Evolutionary conservation across 2,888 invertebrate genomes (phyloP), one percentile per base, ranked within the genome.

Genomic region (Ornithoptera alexandrae): DNA sequence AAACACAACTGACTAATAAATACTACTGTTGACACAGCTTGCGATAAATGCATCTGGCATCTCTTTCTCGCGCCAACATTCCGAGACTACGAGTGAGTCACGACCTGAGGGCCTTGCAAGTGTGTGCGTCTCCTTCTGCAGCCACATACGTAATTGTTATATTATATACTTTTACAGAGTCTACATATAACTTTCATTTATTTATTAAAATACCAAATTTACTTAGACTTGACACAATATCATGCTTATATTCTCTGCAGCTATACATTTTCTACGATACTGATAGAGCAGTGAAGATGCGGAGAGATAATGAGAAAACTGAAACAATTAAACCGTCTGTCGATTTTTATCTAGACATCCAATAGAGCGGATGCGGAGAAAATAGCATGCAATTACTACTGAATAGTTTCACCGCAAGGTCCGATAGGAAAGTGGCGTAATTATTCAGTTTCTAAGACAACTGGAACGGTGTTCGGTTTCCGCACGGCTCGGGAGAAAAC

Each of bases 361-460:
- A 77, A 76, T 77, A 72, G 73, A 76, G 76, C 75, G 75, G 75
- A 72, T 70, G 76, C 70, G 72, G n/a, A 74, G 74, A 70, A 77
- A 79, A 81, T 81, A 75, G 79, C 79, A 81, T 76, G 77, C 75
- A 71, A 77, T 82, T 84, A 79, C 84, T 84, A 84, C 84, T 80
- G 77, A 76, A 62, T 72, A 79, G 74, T 86, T 85, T 86, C 83
- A 79, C 82, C 77, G 76, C 74, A 76, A 74, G 74, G 75, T 81
- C 81, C 79, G 78, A 80, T 79, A 79, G 73, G 83, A 85, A 84
- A 86, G 83, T 77, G 63, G 76, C 62, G 39, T 83, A 81, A 85
- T 84, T 84, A 67, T 68, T 63, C 39, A 58, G n/a, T 59, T 66
- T 70, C 66, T 63, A 66, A 61, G 39, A 36, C n/a, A 66, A 69